Evolutionary conservation across 2,797 vertebrate species (phyloP), one percentile per base, ranked within the genome.

Genomic region (Characodon lateralis): DNA sequence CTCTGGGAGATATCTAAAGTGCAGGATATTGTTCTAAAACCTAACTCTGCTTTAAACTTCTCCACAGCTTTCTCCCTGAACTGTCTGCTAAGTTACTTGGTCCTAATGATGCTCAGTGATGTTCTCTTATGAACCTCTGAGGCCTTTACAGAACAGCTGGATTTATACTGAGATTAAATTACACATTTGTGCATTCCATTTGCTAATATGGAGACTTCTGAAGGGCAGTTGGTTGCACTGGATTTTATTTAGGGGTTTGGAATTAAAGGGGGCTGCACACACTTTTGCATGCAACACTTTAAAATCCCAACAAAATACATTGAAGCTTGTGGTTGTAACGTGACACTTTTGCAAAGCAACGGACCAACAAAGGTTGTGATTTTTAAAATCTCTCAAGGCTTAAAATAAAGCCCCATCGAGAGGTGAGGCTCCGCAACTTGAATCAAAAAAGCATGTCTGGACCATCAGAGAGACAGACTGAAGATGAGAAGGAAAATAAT

Each of bases 401-500:
- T 5, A n/a, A 46, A 41, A 39, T 31, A 46, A 69, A 43, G 41
- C 20, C 22, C 35, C 39, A 13, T 18, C 2, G 14, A 35, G 39
- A 66, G 48, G n/a, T 2, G 12, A 41, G 22, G 72, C 55, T 41
- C 16, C 24, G 65, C 26, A 56, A n/a, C 77, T 75, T 65, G 35
- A 28, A 76, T 77, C 5, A 78, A 68, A 35, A 72, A 79, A 41
- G 58, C 74, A 14, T 3, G 28, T 1, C 26, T 70, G 48, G 39
- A 71, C 46, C 43, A 31, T 46, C 58, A 72, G 56, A 26, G 16
- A 72, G 46, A 58, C 43, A n/a, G 43, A 13, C 74, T 1, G 35
- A 56, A 79, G 63, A 76, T 51, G 50, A 77, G 83, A 78, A 65
- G 35, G 73, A 59, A 84, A 89, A 86, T 89, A 92, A 94, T 94